phyloP scores from a whole-genome alignment of 2,888 invertebrate species.

The Empis stercorea region DNA sequence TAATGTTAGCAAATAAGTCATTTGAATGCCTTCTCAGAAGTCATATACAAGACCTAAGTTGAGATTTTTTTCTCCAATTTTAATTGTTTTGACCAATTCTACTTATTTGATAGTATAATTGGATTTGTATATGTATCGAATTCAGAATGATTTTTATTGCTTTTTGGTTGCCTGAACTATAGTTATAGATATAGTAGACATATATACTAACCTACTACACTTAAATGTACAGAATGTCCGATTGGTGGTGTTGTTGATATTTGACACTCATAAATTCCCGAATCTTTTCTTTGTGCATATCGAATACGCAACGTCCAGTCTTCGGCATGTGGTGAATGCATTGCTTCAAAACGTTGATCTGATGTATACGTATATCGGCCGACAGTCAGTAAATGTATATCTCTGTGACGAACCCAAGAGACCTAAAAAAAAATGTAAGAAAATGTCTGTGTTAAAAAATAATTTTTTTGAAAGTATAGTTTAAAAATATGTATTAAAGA shows the following conservation, averaged over 20 bases:
- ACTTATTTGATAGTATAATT: too few species aligned
- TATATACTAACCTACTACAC: constrained; percentile 70
- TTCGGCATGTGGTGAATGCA: constrained; percentile 72
- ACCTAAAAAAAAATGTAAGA: constrained; percentile 63
- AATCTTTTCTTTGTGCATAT: constrained; percentile 78
- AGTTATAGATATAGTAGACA: too few species aligned
- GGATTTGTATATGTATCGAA: too few species aligned
- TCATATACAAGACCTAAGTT: too few species aligned
- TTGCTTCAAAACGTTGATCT: constrained; percentile 79
- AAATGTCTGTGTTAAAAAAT: constrained; percentile 7
- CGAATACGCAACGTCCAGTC: constrained; percentile 90
- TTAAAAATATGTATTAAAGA: too few species aligned
- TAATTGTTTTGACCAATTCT: too few species aligned
- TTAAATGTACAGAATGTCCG: constrained; percentile 82
- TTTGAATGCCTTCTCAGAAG: too few species aligned
- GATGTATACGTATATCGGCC: constrained; percentile 85
- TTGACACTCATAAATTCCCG: constrained; percentile 86
- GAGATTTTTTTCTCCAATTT: too few species aligned
- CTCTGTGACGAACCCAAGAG: constrained; percentile 83
- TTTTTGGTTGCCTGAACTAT: too few species aligned
- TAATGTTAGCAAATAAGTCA: too few species aligned
- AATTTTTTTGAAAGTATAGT: background rate
- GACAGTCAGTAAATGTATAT: constrained; percentile 79
- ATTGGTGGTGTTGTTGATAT: constrained; percentile 87
- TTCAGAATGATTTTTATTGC: too few species aligned